Conservation (phyloP, 2,888 invertebrate species). For the Cosmopolites sordidus region DNA sequence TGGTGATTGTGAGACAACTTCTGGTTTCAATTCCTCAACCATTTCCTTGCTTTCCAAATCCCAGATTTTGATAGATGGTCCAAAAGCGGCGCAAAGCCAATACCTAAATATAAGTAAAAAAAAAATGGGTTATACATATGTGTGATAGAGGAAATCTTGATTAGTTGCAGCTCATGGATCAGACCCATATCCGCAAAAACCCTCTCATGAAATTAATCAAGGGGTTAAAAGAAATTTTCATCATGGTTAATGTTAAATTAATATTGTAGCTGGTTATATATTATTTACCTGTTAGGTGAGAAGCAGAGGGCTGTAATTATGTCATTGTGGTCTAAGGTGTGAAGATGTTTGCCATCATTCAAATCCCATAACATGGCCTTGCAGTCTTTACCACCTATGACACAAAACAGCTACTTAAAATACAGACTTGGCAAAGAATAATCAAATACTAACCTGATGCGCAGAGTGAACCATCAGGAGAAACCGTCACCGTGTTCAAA, state of each 20-base stretch:
- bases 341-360: conserved; percentile 98
- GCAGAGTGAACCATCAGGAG: conserved; percentile 98
- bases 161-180: too few species aligned
- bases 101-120: conserved; percentile 55
- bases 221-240: conserved; percentile 42
- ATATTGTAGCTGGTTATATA: not conserved
- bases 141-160: too few species aligned
- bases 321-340: conserved; percentile 97
- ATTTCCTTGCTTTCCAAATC: conserved; percentile 99
- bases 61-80: conserved; percentile 98
- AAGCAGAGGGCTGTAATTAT: conserved; percentile 98
- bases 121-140: not conserved
- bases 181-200: conserved; percentile 49
- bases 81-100: conserved; percentile 99
- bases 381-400: conserved; percentile 97
- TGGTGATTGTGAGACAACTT: conserved; percentile 67
- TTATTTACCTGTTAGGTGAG: conserved; percentile 82
- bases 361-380: conserved; percentile 99
- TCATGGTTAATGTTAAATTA: conserved; percentile 7
- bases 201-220: conserved; percentile 45
- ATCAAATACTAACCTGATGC: conserved; percentile 50
- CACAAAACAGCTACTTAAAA: not conserved
- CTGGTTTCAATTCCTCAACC: conserved; percentile 97
- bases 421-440: too few species aligned
- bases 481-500: conserved; percentile 97